phyloP scores from a whole-genome alignment of 1,140 invertebrate species.

The Nasonia vitripennis region DNA sequence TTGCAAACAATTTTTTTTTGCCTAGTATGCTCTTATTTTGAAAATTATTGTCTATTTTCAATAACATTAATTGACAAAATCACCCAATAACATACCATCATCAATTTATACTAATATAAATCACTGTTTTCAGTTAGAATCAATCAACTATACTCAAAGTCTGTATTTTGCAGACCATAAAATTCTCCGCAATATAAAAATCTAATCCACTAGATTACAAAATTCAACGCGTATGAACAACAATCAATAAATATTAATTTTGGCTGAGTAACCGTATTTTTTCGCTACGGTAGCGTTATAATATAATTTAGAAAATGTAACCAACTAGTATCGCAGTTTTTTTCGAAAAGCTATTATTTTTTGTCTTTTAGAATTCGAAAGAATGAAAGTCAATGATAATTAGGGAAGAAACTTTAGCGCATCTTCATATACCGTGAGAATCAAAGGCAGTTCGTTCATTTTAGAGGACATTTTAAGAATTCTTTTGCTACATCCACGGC shows the following conservation, averaged over 20 bases:
- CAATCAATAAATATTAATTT: conserved; percentile 35
- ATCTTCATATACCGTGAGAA: conserved; percentile 54
- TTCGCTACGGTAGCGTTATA: conserved; percentile 9
- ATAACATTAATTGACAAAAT: conserved; percentile 37
- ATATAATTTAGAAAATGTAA: conserved; percentile 36
- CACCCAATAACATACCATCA: conserved; percentile 13
- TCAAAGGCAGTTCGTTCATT: conserved; percentile 46
- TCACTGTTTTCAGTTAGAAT: conserved; percentile 11
- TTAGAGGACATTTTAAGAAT: conserved; percentile 35
- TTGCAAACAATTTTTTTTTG: conserved; percentile 32
- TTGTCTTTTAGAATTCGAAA: conserved; percentile 16
- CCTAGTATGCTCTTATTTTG: not conserved
- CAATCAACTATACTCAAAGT: conserved; percentile 11
- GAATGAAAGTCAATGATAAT: not conserved
- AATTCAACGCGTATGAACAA: conserved; percentile 26
- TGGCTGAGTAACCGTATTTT: conserved; percentile 3
- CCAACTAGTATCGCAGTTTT: conserved; percentile 20
- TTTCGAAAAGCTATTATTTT: conserved; percentile 8
- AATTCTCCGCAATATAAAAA: conserved; percentile 33
- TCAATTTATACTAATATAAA: conserved; percentile 11
- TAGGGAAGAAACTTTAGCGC: conserved; percentile 51
- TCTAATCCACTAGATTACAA: conserved; percentile 33
- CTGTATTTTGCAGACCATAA: conserved; percentile 35
- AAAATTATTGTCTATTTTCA: conserved; percentile 34
- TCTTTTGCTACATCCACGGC: conserved; percentile 67